Base-by-base conservation (phyloP, 1,140 invertebrate species). In the Nasonia longicornis region DNA sequence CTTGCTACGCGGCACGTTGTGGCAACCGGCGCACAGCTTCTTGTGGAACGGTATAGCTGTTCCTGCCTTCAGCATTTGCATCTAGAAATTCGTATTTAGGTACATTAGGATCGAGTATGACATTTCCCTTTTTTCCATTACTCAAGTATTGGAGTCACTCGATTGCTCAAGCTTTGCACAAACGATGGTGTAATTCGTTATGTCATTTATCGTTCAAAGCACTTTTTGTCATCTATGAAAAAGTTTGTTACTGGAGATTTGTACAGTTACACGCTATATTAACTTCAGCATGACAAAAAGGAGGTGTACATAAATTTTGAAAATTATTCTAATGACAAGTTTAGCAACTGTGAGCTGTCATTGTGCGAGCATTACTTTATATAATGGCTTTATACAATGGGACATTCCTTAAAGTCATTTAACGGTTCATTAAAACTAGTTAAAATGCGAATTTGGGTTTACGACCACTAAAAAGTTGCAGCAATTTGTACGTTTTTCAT, bases 21-120 rank as follows among this genome's bases (percentile, higher is more conserved):
- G 97, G 87, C 97, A 98, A 66, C 94, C 94, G 12, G 96, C 93
- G 86, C 97, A 98, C 2, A 98, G 93, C 85, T 95, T 96, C 88
- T 97, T 96, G 88, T 98, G 97, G 88, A 98, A 98, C 16, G 96
- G 96, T 85, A 98, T 96, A 0, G 96, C 96, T 22, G 94, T 94
- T 63, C 94, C 94, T 69, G 93, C 93, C 70, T 93, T 92, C 81
- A 97, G 87, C 94, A 97, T 96, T 82, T 93, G 92, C 83, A 95
- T 92, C 92, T 93, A 80, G 0, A 86, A 87, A 79, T 31, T 10
- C 3, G 58, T 16, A 80, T 42, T 64, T 26, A n/a, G 29, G 2
- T 12, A 20, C 58, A n/a, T 29, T 29, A 69, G n/a, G n/a, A 26
- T 3, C 1, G 14, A 16, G 12, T n/a, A 20, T 20, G n/a, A 63